Conservation (phyloP, 2,888 invertebrate genomes). For the Melinaea menophilus region DNA sequence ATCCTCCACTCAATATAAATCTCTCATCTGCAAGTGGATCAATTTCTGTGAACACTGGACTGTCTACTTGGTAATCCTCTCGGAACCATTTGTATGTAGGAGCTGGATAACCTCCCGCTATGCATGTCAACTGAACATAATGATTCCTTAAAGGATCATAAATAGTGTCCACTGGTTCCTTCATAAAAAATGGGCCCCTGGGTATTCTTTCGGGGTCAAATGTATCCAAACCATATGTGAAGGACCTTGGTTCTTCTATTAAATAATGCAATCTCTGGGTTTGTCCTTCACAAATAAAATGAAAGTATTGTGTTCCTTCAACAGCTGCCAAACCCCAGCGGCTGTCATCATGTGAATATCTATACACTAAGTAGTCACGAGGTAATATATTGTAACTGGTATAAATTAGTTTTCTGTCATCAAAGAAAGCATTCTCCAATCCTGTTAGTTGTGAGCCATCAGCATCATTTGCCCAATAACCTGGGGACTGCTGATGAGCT, state of each 20-base stretch:
- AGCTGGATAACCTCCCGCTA: constrained; percentile 92
- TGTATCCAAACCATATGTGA: constrained; percentile 91
- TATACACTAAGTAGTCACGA: constrained; percentile 88
- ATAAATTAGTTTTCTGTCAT: constrained; percentile 68
- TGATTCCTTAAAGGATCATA: constrained; percentile 89
- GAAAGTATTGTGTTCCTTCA: constrained; percentile 84
- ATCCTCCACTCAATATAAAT: constrained; percentile 94
- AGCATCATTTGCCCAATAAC: constrained; percentile 89
- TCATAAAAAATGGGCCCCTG: constrained; percentile 91
- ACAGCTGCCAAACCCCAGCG: constrained; percentile 92
- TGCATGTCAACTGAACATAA: constrained; percentile 87
- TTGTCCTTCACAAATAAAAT: constrained; percentile 94
- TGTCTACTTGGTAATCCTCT: constrained; percentile 90
- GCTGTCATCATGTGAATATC: constrained; percentile 82
- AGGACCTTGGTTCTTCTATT: constrained; percentile 85
- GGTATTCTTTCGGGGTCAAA: constrained; percentile 89
- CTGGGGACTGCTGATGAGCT: constrained; percentile 84
- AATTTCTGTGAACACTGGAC: constrained; percentile 83
- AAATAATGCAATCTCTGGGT: constrained; percentile 84
- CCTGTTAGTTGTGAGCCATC: constrained; percentile 88
- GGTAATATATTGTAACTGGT: constrained; percentile 74
- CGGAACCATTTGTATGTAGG: constrained; percentile 94
- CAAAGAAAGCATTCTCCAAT: constrained; percentile 89
- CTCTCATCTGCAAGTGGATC: constrained; percentile 86
- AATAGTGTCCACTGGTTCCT: constrained; percentile 89